Conservation (phyloP, 2,888 invertebrate genomes). For the Dicyrtomina minuta region DNA sequence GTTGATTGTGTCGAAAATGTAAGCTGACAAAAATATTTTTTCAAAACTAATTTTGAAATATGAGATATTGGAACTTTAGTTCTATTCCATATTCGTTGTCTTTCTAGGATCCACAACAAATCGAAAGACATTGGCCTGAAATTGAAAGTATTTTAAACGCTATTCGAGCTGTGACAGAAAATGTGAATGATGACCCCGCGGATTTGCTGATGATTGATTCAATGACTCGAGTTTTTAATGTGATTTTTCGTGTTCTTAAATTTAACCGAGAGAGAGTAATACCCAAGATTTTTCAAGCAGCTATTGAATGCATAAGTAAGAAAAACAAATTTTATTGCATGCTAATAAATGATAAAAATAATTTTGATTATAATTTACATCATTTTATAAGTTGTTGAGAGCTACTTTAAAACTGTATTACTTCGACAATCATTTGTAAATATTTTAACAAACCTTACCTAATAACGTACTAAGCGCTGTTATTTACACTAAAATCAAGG, state of each 20-base stretch:
- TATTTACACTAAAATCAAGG: no score
- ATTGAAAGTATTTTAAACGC: conserved; percentile 48
- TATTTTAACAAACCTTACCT: no score
- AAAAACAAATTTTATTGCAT: no score
- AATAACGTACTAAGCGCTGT: no score
- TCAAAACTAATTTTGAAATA: not conserved
- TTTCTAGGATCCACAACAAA: conserved; percentile 40
- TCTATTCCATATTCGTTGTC: not conserved
- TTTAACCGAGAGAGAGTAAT: conserved; percentile 42
- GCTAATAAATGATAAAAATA: no score
- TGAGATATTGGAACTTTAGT: not conserved
- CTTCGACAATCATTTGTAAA: no score
- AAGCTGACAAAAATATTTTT: conserved; percentile 18
- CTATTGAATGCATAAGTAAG: conserved; percentile 52
- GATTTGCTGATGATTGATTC: conserved; percentile 48
- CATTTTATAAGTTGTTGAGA: no score
- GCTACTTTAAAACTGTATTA: no score
- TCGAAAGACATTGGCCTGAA: conserved; percentile 43
- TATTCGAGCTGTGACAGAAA: conserved; percentile 49
- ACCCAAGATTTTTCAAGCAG: conserved; percentile 49
- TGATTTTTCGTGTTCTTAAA: conserved; percentile 48
- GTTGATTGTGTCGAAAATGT: conserved; percentile 44
- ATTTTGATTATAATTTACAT: no score
- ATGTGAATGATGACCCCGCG: conserved; percentile 48
- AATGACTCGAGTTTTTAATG: conserved; percentile 48